These are phyloP conservation scores for Glyptemys insculpta DNA, from an alignment of 2,797 vertebrate genomes.

Conservation along the genomic window DNA sequence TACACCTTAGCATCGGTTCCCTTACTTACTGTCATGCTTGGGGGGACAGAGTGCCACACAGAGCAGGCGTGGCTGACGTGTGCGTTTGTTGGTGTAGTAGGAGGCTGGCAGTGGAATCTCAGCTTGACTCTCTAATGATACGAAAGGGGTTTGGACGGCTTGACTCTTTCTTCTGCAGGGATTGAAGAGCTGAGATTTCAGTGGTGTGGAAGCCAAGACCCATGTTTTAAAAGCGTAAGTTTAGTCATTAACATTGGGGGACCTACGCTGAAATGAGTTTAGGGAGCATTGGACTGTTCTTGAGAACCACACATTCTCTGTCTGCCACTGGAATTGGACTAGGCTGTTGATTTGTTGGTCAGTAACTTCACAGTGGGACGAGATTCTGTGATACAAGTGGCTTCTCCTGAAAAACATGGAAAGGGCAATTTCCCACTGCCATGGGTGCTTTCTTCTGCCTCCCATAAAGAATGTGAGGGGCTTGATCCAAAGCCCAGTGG, in stretches of 20 bases:
- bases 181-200: not conserved
- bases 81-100: not conserved
- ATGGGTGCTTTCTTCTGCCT: not conserved
- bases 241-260: not conserved
- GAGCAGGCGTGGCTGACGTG: not conserved
- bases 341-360: not conserved
- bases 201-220: not conserved
- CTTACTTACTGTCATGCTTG: not conserved
- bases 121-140: not conserved
- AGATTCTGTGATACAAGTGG: not conserved
- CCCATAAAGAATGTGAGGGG: not conserved
- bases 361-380: not conserved
- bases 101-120: not conserved
- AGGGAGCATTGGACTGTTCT: not conserved
- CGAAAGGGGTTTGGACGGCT: not conserved
- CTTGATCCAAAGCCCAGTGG: not conserved
- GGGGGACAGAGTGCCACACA: not conserved
- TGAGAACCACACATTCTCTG: not conserved
- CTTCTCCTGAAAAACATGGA: not conserved
- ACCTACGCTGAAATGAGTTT: not conserved
- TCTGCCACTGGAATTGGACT: not conserved
- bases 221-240: not conserved
- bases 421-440: not conserved
- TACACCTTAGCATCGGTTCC: fast-evolving
- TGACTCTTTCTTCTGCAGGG: not conserved